phyloP scores from a whole-genome alignment of 2,113 vertebrate genomes.

The Sphyrna mokarran region DNA sequence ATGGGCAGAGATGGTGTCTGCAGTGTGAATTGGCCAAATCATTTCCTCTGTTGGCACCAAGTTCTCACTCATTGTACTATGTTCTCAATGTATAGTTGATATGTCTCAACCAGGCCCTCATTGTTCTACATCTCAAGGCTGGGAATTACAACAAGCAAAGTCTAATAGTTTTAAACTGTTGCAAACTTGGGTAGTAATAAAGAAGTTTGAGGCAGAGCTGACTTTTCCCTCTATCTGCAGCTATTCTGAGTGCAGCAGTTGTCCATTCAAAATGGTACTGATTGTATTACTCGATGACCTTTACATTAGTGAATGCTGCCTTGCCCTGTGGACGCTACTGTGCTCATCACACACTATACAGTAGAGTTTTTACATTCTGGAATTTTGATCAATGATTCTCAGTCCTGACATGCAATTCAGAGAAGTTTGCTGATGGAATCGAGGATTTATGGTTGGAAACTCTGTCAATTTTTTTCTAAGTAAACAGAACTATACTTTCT shows the following conservation, averaged over 20 bases:
- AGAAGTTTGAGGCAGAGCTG: no score
- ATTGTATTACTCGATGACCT: conserved; percentile 13
- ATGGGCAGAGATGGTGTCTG: neutral
- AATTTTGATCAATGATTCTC: neutral
- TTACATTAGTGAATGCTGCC: conserved; percentile 24
- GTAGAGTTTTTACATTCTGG: neutral
- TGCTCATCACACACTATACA: neutral
- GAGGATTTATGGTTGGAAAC: neutral
- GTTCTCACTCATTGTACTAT: no score
- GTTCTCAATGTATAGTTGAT: no score
- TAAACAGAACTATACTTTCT: neutral
- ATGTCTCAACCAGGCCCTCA: no score
- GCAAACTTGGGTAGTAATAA: no score
- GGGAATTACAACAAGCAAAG: no score
- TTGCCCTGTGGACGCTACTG: neutral
- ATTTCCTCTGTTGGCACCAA: no score
- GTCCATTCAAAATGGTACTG: neutral
- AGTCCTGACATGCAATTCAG: neutral
- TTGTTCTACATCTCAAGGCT: no score
- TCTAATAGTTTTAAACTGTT: no score
- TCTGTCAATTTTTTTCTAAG: neutral
- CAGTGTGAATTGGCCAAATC: neutral
- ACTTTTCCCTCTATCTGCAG: no score
- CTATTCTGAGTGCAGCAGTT: conserved; percentile 12
- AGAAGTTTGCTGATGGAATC: conserved; percentile 6